These are phyloP conservation scores for Azorinus chamasolen DNA, from an alignment of 2,888 invertebrate genomes.

Conservation along the genomic window DNA sequence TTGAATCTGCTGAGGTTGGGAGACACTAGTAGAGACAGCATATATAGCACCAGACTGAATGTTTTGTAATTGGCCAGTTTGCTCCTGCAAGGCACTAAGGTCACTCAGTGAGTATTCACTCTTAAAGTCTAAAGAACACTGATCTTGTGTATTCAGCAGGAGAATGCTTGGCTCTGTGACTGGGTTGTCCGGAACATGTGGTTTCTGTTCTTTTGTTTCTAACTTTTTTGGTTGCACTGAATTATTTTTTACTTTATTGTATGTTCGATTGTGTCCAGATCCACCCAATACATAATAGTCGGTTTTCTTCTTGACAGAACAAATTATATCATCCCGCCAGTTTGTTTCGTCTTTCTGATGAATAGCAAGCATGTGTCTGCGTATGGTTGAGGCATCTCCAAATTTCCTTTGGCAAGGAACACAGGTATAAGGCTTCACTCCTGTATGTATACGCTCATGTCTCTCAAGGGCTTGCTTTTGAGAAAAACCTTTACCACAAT, in stretches of 20 bases:
- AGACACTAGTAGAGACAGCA: too few relatives aligned
- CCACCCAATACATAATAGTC: conserved; percentile 58
- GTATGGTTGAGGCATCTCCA: conserved; percentile 77
- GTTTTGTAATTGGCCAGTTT: not conserved
- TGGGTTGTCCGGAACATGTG: too few relatives aligned
- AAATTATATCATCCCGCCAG: conserved; percentile 73
- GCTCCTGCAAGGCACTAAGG: too few relatives aligned
- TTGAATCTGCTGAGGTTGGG: too few relatives aligned
- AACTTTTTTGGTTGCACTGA: too few relatives aligned
- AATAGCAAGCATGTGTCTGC: conserved; percentile 79
- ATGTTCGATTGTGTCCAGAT: conserved; percentile 43
- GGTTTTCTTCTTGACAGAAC: conserved; percentile 34
- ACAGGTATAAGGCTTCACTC: conserved; percentile 86
- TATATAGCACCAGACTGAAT: conserved; percentile 4
- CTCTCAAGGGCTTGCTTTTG: conserved; percentile 86
- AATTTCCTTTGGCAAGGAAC: conserved; percentile 85
- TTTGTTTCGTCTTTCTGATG: conserved; percentile 75
- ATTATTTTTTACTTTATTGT: not conserved
- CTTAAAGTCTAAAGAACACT: too few relatives aligned
- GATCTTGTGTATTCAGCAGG: too few relatives aligned
- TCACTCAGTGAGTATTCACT: too few relatives aligned
- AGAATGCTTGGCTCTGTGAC: too few relatives aligned
- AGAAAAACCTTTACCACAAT: conserved; percentile 86
- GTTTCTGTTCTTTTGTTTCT: too few relatives aligned
- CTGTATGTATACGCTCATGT: conserved; percentile 87